Conservation (phyloP, 2,888 invertebrate species). For the Sesamia inferens region DNA sequence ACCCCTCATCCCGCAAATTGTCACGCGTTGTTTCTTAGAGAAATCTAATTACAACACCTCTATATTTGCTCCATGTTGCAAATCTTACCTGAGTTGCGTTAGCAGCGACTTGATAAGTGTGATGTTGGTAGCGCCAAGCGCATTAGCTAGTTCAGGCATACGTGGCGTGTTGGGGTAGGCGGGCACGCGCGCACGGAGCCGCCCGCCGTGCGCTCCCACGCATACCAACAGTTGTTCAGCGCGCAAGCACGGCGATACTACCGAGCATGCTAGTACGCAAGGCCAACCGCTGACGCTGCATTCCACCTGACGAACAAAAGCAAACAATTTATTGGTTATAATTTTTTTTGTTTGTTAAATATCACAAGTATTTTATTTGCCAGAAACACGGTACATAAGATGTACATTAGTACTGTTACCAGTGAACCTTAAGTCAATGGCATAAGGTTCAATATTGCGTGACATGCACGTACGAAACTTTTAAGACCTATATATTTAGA, state of each 20-base stretch:
- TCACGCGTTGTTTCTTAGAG: too few relatives aligned
- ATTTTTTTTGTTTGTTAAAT: not conserved
- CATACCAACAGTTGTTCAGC: conserved; percentile 98
- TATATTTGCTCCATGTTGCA: too few relatives aligned
- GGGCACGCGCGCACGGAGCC: conserved; percentile 97
- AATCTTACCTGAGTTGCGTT: conserved; percentile 87
- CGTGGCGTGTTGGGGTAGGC: conserved; percentile 95
- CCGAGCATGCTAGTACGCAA: conserved; percentile 97
- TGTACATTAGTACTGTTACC: not conserved
- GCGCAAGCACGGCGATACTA: conserved; percentile 96
- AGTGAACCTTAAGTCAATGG: too few relatives aligned
- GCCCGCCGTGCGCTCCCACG: conserved; percentile 98
- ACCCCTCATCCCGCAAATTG: too few relatives aligned
- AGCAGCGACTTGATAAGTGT: conserved; percentile 78
- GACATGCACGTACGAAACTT: too few relatives aligned
- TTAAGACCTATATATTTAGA: too few relatives aligned
- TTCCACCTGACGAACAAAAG: conserved; percentile 90
- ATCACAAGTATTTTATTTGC: not conserved
- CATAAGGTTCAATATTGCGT: too few relatives aligned
- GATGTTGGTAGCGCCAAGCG: conserved; percentile 87
- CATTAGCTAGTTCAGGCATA: conserved; percentile 94
- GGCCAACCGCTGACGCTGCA: conserved; percentile 96
- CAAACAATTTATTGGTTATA: not conserved
- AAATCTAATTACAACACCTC: too few relatives aligned
- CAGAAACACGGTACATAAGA: not conserved